Evolutionary conservation across 2,888 invertebrate species (phyloP).

Genomic region (Phengaris alcon): DNA sequence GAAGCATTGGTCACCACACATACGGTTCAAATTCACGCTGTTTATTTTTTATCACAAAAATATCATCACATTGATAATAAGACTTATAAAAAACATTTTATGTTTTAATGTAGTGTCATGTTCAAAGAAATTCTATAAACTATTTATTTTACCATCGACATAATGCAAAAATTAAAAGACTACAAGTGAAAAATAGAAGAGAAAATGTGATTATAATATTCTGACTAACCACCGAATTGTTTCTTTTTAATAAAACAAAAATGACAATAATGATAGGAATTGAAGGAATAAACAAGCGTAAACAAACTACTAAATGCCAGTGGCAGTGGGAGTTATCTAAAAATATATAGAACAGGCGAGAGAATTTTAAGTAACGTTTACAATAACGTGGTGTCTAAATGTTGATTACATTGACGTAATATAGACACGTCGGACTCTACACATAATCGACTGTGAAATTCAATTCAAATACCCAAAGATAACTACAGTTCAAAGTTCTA

Average conservation of each 20-base stretch:
- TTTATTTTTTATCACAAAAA: not conserved
- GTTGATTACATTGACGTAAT: not conserved
- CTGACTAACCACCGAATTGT: too few species aligned
- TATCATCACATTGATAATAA: not conserved
- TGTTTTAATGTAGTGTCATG: not conserved
- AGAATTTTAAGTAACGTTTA: slow-evolving; percentile 14
- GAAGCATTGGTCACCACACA: too few species aligned
- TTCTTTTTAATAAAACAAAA: too few species aligned
- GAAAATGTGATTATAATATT: too few species aligned
- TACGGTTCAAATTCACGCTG: not conserved
- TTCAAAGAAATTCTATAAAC: not conserved
- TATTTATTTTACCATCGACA: too few species aligned
- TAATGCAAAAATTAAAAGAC: too few species aligned
- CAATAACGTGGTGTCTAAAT: slow-evolving; percentile 8
- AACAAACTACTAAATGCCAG: slow-evolving; percentile 28
- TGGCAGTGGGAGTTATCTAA: slow-evolving; percentile 25
- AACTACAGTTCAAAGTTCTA: too few species aligned
- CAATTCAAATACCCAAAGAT: too few species aligned
- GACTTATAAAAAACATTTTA: not conserved
- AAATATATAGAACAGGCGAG: not conserved
- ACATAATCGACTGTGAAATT: not conserved
- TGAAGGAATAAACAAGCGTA: slow-evolving; percentile 13
- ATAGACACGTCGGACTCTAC: not conserved
- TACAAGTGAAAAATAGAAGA: too few species aligned
- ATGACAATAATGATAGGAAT: not conserved